Percentiles rank a stretch among this genome's conserved stretches.
Evolutionary conservation across 2,888 invertebrate genomes (phyloP).

Genomic region (Clitarchus hookeri): DNA sequence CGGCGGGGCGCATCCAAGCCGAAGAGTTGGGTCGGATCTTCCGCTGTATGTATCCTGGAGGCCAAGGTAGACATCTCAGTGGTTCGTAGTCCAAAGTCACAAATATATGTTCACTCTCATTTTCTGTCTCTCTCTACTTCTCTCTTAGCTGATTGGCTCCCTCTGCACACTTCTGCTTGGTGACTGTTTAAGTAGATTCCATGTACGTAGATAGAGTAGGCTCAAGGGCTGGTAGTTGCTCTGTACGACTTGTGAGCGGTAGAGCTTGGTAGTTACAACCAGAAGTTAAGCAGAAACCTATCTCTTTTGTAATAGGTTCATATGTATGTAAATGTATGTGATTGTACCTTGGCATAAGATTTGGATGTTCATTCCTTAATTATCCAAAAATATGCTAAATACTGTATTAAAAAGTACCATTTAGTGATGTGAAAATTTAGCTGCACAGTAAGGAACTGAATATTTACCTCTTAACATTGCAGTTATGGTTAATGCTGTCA

Average conservation of each 20-base stretch:
- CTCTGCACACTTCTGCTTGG: not conserved
- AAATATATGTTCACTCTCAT: not conserved
- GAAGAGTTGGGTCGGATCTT: constrained; percentile 97
- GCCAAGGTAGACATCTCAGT: constrained; percentile 85
- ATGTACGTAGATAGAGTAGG: not conserved
- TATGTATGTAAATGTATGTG: too few species aligned
- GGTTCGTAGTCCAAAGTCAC: constrained; percentile 59
- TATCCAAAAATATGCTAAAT: too few species aligned
- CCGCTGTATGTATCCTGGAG: constrained; percentile 99
- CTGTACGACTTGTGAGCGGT: not conserved
- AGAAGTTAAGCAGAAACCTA: not conserved
- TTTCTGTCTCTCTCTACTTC: constrained; percentile 24
- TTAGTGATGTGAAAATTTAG: too few species aligned
- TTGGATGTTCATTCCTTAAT: too few species aligned
- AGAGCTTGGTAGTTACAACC: not conserved
- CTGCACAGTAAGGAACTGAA: too few species aligned
- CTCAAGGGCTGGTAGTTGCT: not conserved
- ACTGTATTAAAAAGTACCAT: too few species aligned
- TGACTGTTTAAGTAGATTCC: not conserved
- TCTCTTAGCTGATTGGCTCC: not conserved
- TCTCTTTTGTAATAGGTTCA: too few species aligned
- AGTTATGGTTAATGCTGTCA: too few species aligned
- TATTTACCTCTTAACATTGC: too few species aligned
- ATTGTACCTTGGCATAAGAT: too few species aligned
- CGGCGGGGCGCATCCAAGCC: constrained; percentile 96